Percentiles rank a stretch among this genome's conserved stretches.
Conservation (phyloP, 2,888 invertebrate species). For the Drosophila percnosoma region DNA sequence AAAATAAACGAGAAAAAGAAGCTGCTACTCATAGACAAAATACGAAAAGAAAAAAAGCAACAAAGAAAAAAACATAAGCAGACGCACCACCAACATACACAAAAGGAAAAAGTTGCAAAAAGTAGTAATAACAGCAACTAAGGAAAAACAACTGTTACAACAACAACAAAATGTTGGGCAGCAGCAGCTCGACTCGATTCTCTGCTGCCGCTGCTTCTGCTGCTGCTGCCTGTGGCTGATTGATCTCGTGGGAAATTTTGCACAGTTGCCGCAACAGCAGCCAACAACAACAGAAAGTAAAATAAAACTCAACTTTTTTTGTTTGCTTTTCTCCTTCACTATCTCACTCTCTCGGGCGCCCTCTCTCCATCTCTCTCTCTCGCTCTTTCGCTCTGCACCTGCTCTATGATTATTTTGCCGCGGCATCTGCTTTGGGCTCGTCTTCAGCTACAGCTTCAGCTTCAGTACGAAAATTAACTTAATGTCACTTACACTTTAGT, state of each 20-base stretch:
- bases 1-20: slow-evolving; percentile 9
- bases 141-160: slow-evolving; percentile 30
- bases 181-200: slow-evolving; percentile 26
- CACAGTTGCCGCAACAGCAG: slow-evolving; percentile 71
- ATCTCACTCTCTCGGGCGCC: slow-evolving; percentile 1
- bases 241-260: slow-evolving; percentile 83
- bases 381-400: slow-evolving; percentile 4
- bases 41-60: background rate
- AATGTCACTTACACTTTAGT: slow-evolving; percentile 84
- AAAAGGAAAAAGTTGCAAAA: slow-evolving; percentile 71
- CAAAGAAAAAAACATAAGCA: slow-evolving; percentile 44
- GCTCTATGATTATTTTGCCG: slow-evolving; percentile 49
- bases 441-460: slow-evolving; percentile 43
- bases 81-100: slow-evolving; percentile 62
- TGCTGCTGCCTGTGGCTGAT: slow-evolving; percentile 77
- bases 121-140: slow-evolving; percentile 68
- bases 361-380: slow-evolving; percentile 2
- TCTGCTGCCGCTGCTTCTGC: slow-evolving; percentile 32
- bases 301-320: slow-evolving; percentile 65
- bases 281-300: slow-evolving; percentile 42
- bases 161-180: slow-evolving; percentile 38
- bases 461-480: slow-evolving; percentile 80
- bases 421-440: slow-evolving; percentile 51
- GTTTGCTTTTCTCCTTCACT: background rate
- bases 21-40: slow-evolving; percentile 27